phyloP scores from a whole-genome alignment of 1,140 invertebrate species.

The Propsilocerus akamusi region DNA sequence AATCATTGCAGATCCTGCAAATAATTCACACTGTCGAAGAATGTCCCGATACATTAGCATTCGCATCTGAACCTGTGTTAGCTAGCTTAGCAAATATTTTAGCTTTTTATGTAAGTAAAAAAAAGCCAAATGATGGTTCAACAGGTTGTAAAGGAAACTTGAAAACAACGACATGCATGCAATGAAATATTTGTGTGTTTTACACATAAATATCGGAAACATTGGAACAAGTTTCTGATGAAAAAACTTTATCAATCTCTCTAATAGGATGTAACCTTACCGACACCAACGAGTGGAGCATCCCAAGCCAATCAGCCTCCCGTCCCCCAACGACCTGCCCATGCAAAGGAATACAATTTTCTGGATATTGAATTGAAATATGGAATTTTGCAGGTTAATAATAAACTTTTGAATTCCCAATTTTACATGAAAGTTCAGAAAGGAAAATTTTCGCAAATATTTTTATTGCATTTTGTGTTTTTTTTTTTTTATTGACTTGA shows the following conservation, averaged over 20 bases:
- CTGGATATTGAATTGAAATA: constrained; percentile 86
- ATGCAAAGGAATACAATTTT: constrained; percentile 65
- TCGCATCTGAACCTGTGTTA: constrained; percentile 76
- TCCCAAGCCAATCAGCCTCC: constrained; percentile 16
- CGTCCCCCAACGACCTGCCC: constrained; percentile 28
- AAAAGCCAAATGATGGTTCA: no score
- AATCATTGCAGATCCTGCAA: constrained; percentile 38
- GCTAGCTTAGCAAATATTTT: constrained; percentile 78
- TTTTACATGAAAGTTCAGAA: no score
- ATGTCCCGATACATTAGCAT: constrained; percentile 70
- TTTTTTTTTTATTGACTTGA: no score
- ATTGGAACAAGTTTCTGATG: constrained; percentile 14
- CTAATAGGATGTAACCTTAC: constrained; percentile 17
- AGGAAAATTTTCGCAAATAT: no score
- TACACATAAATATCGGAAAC: constrained; percentile 12
- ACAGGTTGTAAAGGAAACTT: no score
- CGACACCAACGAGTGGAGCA: constrained; percentile 23
- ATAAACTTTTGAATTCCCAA: no score
- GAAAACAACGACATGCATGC: constrained; percentile 10
- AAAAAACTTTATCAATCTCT: neutral
- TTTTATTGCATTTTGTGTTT: no score
- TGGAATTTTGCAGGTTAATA: constrained; percentile 69
- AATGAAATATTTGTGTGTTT: neutral
- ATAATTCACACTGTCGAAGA: constrained; percentile 62
- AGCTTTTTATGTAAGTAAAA: constrained; percentile 41